Base-by-base conservation (phyloP, 1,140 invertebrate species). In the Aphidius ervi region DNA sequence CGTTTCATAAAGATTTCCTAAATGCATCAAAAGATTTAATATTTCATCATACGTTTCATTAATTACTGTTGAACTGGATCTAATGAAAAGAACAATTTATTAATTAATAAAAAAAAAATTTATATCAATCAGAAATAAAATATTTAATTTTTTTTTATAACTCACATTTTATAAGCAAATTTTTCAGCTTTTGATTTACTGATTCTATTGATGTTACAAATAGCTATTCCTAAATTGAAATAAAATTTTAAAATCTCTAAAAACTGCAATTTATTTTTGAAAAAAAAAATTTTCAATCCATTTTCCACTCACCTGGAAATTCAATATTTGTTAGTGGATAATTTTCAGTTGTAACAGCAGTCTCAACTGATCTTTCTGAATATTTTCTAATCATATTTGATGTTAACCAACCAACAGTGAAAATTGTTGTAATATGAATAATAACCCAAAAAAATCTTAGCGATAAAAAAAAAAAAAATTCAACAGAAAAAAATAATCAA, bases 171-270 rank as follows among this genome's bases (percentile, higher is more conserved):
- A 53, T 37, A 45, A 2, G 70, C 70, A 39, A 75, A 54, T 39
- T 66, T 54, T 23, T 42, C 40, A 0, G 65, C 71, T 9, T 68
- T 62, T 60, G 56, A 63, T 1, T 57, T 53, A 62, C 72, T 75
- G 62, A 75, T 73, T 48, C 70, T 65, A 40, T 75, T 75, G 46
- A 73, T 61, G 40, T 63, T 69, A 52, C 73, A 75, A 39, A 74
- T 66, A 2, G 72, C 59, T 10, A 73, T 61, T 2, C 58, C 73
- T 75, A 52, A 42, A 70, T 31, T 31, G 23, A 59, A 46, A 46
- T 43, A 47, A 37, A 16, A 16, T 16, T 16, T 16, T 16, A 16
- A 16, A 16, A 16, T 16, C 16, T 16, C 16, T 16, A 16, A 16
- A 16, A 16, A 16, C 1, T 16, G 16, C 16, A 16, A 16, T 16